Evolutionary conservation across 2,113 vertebrate species (phyloP).

Genomic region (Vombatus ursinus): DNA sequence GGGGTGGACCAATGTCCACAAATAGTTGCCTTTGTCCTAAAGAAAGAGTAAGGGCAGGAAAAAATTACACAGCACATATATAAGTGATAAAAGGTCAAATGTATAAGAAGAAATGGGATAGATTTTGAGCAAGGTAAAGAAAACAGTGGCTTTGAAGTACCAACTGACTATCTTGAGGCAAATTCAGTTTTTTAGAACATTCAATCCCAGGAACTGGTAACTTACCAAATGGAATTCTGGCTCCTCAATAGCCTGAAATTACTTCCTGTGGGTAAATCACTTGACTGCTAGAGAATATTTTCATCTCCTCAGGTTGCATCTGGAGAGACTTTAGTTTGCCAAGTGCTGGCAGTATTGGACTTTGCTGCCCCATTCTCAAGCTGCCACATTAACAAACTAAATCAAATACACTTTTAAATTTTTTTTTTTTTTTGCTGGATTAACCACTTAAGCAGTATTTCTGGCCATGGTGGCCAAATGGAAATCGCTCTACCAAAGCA

Average conservation of each 20-base stretch:
- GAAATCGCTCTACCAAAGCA: neutral
- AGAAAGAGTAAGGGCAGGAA: conserved; percentile 16
- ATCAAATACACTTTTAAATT: neutral
- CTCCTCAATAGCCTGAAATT: neutral
- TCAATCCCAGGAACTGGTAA: neutral
- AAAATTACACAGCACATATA: neutral
- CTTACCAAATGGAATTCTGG: neutral
- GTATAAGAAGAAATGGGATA: neutral
- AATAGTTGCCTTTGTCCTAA: conserved; percentile 7
- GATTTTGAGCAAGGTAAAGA: neutral
- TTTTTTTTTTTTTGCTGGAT: neutral
- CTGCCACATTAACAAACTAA: neutral
- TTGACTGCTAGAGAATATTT: neutral
- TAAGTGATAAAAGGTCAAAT: neutral
- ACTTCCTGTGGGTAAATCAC: neutral
- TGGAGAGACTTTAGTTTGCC: neutral
- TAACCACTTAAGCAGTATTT: neutral
- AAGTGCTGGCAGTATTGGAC: neutral
- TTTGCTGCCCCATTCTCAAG: neutral
- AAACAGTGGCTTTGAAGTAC: neutral
- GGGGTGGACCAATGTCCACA: neutral
- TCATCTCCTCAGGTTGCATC: neutral
- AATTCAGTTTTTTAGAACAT: neutral
- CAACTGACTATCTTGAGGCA: neutral
- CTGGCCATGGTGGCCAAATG: neutral